Base-by-base conservation (phyloP, 2,113 vertebrate genomes). In the Coreoperca whiteheadi region DNA sequence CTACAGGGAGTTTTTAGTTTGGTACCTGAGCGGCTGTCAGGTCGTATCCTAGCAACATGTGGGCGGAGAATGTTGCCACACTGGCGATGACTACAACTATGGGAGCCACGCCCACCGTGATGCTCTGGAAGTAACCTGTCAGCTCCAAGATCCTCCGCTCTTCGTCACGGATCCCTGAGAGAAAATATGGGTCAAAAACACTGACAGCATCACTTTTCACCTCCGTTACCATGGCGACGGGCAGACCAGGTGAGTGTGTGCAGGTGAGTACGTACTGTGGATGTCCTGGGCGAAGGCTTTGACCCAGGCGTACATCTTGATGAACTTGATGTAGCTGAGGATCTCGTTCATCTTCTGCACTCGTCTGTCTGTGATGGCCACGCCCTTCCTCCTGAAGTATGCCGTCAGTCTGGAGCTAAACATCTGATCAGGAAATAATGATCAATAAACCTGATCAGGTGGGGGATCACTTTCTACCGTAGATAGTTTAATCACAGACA, bases 271-370 rank as follows among this genome's bases (percentile, higher is more conserved):
- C 97, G 94, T 94, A 99, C 97, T 95, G 90, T 95, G 96, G 63
- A 98, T 94, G 2, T 94, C 96, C 77, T 97, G 96, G 57, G 97
- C 97, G 94, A 99, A 97, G 0, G 97, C 96, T 91, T 98, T 98
- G 78, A 97, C 96, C 97, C 97, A 99, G 81, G 97, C 97, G 73
- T 97, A 98, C 97, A 98, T 99, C 95, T 99, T 99, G 92, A 99
- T 97, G 89, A 97, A 97, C 89, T 97, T 98, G 94, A 99, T 97
- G 86, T 97, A 97, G 84, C 95, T 97, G 57, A 99, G 95, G 82
- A 99, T 96, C 96, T 99, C 97, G 28, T 97, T 99, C 97, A 98
- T 99, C 90, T 98, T 98, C 75, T 98, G 97, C 46, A 98, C 97
- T n/a, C 97, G 97, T 46, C 96, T 93, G 79, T 98, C 97, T 1